Evolutionary conservation across 1,140 invertebrate species (phyloP).

Genomic region (Carcinoscorpius rotundicauda): DNA sequence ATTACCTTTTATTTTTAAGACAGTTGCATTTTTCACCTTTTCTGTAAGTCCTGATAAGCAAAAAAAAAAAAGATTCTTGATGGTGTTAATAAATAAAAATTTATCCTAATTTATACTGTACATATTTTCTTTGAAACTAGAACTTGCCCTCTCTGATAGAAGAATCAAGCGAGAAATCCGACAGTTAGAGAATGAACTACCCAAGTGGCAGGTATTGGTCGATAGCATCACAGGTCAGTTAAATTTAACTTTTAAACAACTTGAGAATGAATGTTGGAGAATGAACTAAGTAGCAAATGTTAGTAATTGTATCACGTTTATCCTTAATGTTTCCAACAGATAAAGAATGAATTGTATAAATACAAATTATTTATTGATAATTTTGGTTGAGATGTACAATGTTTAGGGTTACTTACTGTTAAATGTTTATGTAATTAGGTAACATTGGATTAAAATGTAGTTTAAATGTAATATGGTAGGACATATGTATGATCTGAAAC

Average conservation of each 20-base stretch:
- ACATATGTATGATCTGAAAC: too few species aligned
- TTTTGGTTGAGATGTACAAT: too few species aligned
- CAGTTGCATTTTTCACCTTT: not conserved
- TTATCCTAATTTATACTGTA: not conserved
- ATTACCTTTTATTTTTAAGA: not conserved
- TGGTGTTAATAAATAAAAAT: constrained; percentile 7
- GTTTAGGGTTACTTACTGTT: too few species aligned
- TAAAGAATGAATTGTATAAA: too few species aligned
- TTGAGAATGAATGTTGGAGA: too few species aligned
- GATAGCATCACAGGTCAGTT: constrained; percentile 63
- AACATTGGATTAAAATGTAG: too few species aligned
- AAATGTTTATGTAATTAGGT: too few species aligned
- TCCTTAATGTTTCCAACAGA: too few species aligned
- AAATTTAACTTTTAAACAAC: not conserved
- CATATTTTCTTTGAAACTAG: constrained; percentile 8
- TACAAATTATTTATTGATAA: too few species aligned
- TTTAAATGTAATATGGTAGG: too few species aligned
- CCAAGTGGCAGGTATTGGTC: constrained; percentile 85
- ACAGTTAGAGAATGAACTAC: constrained; percentile 73
- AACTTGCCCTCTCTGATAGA: constrained; percentile 30
- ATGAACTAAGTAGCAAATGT: too few species aligned
- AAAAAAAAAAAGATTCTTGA: constrained; percentile 21
- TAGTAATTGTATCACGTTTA: too few species aligned
- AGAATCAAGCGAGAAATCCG: constrained; percentile 70
- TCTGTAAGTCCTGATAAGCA: not conserved